phyloP scores from a whole-genome alignment of 2,113 vertebrate species.

The Toxostoma redivivum region DNA sequence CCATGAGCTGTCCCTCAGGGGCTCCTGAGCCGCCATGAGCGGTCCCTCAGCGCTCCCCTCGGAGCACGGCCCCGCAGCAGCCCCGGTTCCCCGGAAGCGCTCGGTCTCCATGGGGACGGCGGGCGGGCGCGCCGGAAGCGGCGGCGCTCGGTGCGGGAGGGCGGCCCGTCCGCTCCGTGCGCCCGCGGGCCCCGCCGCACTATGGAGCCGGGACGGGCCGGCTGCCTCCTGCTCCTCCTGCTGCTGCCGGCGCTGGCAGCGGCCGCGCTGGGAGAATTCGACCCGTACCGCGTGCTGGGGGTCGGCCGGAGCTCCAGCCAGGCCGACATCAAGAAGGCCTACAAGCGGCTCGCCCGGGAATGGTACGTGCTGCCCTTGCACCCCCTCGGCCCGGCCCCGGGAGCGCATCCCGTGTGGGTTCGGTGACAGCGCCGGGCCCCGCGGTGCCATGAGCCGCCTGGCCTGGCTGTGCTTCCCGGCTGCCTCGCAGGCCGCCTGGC shows the following conservation, averaged over 20 bases:
- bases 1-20: no score
- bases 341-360: conserved; percentile 93
- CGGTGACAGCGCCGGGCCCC: background rate
- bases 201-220: conserved; percentile 66
- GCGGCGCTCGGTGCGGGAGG: background rate
- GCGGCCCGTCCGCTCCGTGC: background rate
- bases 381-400: background rate
- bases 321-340: conserved; percentile 95
- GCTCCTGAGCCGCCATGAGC: no score
- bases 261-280: conserved; percentile 79
- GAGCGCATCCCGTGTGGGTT: background rate
- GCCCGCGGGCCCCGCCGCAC: background rate
- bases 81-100: background rate
- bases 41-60: no score
- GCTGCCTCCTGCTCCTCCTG: background rate
- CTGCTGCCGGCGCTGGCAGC: conserved; percentile 71
- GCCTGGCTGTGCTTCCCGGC: rapidly evolving
- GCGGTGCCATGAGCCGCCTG: background rate
- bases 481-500: background rate
- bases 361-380: conserved; percentile 75
- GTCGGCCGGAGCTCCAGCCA: conserved; percentile 84
- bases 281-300: conserved; percentile 90
- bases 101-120: conserved; percentile 64
- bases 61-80: background rate
- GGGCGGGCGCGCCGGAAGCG: conserved; percentile 5